phyloP scores from a whole-genome alignment of 2,113 vertebrate genomes.

The Mirza zaza region DNA sequence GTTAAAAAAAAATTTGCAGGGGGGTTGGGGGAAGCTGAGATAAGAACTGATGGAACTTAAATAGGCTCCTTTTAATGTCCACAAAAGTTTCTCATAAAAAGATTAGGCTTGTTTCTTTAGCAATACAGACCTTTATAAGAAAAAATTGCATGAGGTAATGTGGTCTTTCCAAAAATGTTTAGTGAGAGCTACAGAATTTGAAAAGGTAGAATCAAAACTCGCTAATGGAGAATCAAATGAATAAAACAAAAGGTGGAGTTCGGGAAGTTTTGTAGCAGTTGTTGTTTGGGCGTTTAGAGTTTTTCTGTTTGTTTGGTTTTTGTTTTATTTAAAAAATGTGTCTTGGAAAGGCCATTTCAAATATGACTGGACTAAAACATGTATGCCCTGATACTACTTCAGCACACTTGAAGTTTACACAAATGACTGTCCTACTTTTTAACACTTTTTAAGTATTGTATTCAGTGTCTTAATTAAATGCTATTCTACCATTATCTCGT shows the following conservation, averaged over 20 bases:
- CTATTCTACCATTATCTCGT: not conserved
- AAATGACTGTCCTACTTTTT: slow-evolving; percentile 2
- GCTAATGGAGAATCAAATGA: not conserved
- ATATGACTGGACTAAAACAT: not conserved
- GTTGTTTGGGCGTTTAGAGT: not conserved
- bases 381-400: not conserved
- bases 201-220: not conserved
- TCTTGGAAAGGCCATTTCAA: not conserved
- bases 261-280: not conserved
- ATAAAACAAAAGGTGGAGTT: not conserved
- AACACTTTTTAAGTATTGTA: not conserved
- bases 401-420: not conserved
- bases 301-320: not conserved
- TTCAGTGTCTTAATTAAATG: slow-evolving; percentile 17
- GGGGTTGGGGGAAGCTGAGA: not conserved
- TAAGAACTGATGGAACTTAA: not conserved
- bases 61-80: not conserved
- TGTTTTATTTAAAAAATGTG: not conserved
- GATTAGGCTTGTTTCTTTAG: slow-evolving; percentile 9
- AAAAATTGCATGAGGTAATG: not conserved
- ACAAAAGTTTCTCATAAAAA: slow-evolving; percentile 28
- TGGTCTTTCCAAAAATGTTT: slow-evolving; percentile 41
- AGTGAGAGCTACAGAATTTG: not conserved
- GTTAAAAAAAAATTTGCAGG: not conserved
- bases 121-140: not conserved